These are phyloP conservation scores for Acipenser transmontanus DNA, from an alignment of 2,797 vertebrate species.

Conservation along the genomic window DNA sequence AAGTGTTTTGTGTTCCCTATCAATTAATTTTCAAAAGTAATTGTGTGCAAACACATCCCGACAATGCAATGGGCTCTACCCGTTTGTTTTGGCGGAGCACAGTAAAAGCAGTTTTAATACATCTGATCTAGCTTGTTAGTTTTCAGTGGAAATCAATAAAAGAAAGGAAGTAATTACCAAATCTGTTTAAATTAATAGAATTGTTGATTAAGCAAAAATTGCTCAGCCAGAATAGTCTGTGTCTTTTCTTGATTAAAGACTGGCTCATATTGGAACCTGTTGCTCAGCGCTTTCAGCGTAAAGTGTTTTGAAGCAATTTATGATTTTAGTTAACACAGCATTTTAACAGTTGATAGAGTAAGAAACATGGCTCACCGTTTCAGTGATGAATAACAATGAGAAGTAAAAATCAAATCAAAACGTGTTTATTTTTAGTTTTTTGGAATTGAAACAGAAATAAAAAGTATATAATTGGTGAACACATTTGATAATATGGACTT, in stretches of 20 bases:
- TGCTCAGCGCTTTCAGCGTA: constrained; percentile 5
- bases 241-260: constrained; percentile 43
- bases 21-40: constrained; percentile 58
- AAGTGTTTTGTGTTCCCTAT: constrained; percentile 37
- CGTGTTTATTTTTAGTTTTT: too few species aligned
- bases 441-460: too few species aligned
- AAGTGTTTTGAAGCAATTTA: constrained; percentile 15
- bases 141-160: constrained; percentile 57
- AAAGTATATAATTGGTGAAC: too few species aligned
- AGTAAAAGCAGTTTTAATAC: constrained; percentile 13
- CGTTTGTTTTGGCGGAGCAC: constrained; percentile 9
- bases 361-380: constrained; percentile 4
- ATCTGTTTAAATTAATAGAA: constrained; percentile 58
- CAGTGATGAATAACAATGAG: constrained; percentile 13
- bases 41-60: constrained; percentile 1
- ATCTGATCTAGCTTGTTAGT: constrained; percentile 18
- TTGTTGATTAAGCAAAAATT: constrained; percentile 49
- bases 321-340: constrained; percentile 11
- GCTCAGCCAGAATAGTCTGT: constrained; percentile 43
- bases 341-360: constrained; percentile 18
- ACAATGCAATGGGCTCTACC: constrained; percentile 18
- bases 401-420: too few species aligned
- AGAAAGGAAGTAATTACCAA: constrained; percentile 51
- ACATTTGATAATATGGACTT: too few species aligned
- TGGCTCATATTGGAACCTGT: constrained; percentile 13